phyloP scores from a whole-genome alignment of 2,113 vertebrate species.

The Dipodomys stephensi region DNA sequence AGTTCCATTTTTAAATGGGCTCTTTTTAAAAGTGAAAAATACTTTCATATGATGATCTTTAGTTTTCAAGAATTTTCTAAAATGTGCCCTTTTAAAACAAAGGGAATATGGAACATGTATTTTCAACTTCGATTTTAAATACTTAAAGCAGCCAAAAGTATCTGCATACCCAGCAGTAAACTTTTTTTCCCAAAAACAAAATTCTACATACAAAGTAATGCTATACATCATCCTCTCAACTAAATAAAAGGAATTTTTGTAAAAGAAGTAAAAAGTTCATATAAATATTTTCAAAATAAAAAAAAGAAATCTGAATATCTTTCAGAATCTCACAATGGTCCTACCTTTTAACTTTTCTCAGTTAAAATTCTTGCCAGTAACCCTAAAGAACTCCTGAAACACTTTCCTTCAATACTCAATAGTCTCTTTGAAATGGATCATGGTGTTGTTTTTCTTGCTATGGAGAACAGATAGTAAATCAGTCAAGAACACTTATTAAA shows the following conservation, averaged over 20 bases:
- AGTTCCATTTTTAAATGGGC: conserved; percentile 49
- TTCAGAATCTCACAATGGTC: conserved; percentile 32
- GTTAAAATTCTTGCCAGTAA: conserved; percentile 3
- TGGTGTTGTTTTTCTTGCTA: conserved; percentile 46
- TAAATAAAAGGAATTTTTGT: background rate
- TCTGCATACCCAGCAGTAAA: background rate
- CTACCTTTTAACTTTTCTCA: conserved; percentile 59
- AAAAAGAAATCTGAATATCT: conserved; percentile 10
- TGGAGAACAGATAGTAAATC: conserved; percentile 74
- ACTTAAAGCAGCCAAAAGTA: conserved; percentile 24
- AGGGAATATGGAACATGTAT: background rate
- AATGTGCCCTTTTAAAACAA: background rate
- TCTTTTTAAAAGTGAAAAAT: conserved; percentile 28
- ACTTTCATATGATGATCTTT: conserved; percentile 45
- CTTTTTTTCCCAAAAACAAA: background rate
- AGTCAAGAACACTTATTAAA: conserved; percentile 77
- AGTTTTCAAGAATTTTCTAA: conserved; percentile 46
- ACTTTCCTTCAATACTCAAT: conserved; percentile 27
- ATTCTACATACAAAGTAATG: background rate
- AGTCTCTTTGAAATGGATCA: conserved; percentile 58
- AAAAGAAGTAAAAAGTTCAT: background rate
- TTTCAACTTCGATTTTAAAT: background rate
- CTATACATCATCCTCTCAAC: background rate
- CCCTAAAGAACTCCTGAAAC: conserved; percentile 56
- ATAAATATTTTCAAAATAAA: conserved; percentile 38